Evolutionary conservation across 2,888 invertebrate genomes (phyloP).

Genomic region (Drymonia ruficornis): DNA sequence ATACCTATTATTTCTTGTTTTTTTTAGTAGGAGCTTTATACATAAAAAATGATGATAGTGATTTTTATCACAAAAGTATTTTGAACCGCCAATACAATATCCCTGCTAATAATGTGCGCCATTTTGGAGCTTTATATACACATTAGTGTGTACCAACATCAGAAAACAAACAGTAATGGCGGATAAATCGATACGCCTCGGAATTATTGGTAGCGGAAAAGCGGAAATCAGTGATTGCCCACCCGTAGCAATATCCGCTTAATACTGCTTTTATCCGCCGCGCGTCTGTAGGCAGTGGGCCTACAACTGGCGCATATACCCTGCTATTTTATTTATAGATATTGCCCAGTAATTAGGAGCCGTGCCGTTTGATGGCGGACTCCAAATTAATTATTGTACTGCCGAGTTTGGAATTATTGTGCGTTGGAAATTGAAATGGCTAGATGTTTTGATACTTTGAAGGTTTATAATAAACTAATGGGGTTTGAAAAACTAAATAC

Average conservation of each 20-base stretch:
- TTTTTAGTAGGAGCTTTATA: too few relatives aligned
- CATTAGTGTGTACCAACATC: conserved; percentile 27
- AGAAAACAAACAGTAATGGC: conserved; percentile 44
- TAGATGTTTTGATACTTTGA: neutral
- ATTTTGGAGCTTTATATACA: conserved; percentile 25
- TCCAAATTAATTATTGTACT: neutral
- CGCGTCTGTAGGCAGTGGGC: conserved; percentile 34
- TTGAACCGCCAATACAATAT: neutral
- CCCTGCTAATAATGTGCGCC: neutral
- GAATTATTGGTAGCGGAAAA: conserved; percentile 65
- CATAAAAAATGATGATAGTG: too few relatives aligned
- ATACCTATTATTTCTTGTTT: too few relatives aligned
- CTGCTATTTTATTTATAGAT: conserved; percentile 36
- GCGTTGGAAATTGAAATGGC: neutral
- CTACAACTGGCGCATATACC: conserved; percentile 27
- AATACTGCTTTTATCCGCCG: conserved; percentile 50
- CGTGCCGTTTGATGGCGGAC: conserved; percentile 17
- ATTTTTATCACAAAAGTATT: too few relatives aligned
- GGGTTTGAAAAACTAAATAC: neutral
- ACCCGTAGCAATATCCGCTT: conserved; percentile 71
- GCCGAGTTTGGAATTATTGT: neutral
- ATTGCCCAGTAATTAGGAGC: conserved; percentile 29
- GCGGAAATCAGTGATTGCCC: conserved; percentile 72
- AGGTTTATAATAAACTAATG: too few relatives aligned
- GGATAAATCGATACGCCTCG: conserved; percentile 42